Evolutionary conservation across 1,140 invertebrate genomes (phyloP).

Genomic region (Aphidius ervi): DNA sequence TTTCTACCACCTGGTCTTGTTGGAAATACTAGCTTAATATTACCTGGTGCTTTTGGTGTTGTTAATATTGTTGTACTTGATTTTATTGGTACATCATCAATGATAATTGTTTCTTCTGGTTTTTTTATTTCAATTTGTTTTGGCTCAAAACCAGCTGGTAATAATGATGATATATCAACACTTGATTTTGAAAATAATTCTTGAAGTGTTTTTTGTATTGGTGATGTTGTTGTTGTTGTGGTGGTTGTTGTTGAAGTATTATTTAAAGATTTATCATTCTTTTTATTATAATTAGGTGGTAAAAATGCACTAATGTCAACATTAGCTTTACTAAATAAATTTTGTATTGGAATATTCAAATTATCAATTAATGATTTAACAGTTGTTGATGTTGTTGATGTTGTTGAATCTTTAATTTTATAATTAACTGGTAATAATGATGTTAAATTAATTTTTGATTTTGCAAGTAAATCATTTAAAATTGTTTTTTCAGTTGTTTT

Average conservation of each 20-base stretch:
- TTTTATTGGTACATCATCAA: too few relatives aligned
- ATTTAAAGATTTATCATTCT: constrained; percentile 11
- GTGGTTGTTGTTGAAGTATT: neutral
- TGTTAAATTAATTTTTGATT: constrained; percentile 58
- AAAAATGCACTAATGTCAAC: constrained; percentile 58
- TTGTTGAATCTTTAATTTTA: constrained; percentile 34
- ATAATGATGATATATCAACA: constrained; percentile 60
- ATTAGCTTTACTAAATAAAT: constrained; percentile 43
- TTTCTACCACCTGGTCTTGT: constrained; percentile 70
- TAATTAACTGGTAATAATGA: constrained; percentile 63
- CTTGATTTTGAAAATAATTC: constrained; percentile 50
- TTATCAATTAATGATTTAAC: constrained; percentile 1
- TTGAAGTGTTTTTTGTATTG: constrained; percentile 25
- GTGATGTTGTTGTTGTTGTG: constrained; percentile 2
- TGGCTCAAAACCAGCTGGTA: constrained; percentile 58
- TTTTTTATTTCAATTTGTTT: constrained; percentile 5
- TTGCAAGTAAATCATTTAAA: constrained; percentile 40
- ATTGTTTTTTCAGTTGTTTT: constrained; percentile 39
- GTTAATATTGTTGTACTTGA: too few relatives aligned
- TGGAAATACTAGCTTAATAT: constrained; percentile 72
- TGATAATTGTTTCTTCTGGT: neutral
- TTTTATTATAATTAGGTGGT: constrained; percentile 56
- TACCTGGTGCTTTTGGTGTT: constrained; percentile 40
- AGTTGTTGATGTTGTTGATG: constrained; percentile 20
- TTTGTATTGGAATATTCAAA: neutral